Conservation (phyloP, 1,140 invertebrate genomes). For the Chrysomallon squamiferum region DNA sequence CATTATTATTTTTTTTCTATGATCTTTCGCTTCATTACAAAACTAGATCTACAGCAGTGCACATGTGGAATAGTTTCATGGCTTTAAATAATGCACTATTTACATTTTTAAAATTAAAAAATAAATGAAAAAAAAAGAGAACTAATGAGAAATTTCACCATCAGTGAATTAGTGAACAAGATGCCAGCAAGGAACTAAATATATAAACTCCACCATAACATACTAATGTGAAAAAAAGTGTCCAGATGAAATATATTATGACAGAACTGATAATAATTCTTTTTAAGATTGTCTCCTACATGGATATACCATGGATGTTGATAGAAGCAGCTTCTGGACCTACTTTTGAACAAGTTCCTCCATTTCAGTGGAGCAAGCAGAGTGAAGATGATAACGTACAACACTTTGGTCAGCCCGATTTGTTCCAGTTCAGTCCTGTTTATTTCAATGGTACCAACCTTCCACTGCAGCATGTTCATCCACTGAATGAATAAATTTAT, state of each 20-base stretch:
- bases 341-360: conserved; percentile 69
- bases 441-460: conserved; percentile 35
- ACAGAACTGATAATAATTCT: too few relatives aligned
- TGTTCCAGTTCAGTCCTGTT: conserved; percentile 75
- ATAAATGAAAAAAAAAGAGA: too few relatives aligned
- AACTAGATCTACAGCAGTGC: not conserved
- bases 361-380: conserved; percentile 78
- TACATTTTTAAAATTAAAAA: too few relatives aligned
- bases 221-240: too few relatives aligned
- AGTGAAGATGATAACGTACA: conserved; percentile 68
- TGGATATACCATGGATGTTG: conserved; percentile 53
- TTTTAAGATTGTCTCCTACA: not conserved
- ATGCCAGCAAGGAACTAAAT: too few relatives aligned
- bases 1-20: not conserved
- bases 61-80: not conserved
- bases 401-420: conserved; percentile 79
- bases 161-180: too few relatives aligned
- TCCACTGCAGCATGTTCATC: not conserved
- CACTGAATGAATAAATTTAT: not conserved
- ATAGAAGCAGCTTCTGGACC: conserved; percentile 71
- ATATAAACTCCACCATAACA: too few relatives aligned
- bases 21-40: not conserved
- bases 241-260: too few relatives aligned
- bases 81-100: not conserved
- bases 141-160: too few relatives aligned